Conservation (phyloP, 2,797 vertebrate genomes). For the Peromyscus nudipes region DNA sequence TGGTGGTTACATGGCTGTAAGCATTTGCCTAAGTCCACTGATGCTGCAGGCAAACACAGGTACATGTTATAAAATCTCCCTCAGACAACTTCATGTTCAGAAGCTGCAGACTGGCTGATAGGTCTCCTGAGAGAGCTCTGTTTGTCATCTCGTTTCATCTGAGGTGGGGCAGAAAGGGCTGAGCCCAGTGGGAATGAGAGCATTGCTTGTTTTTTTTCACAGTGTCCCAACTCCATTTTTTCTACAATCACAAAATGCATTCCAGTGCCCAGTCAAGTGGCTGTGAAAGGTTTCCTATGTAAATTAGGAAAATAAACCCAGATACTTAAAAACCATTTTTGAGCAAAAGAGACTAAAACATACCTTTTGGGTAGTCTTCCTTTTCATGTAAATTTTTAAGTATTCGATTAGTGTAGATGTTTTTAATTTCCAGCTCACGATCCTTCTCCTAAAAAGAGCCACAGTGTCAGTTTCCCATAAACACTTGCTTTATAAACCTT, state of each 20-base stretch:
- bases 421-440: slow-evolving; percentile 87
- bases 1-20: neutral
- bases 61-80: neutral
- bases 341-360: slow-evolving; percentile 52
- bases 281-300: neutral
- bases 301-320: slow-evolving; percentile 19
- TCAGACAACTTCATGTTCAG: neutral
- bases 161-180: neutral
- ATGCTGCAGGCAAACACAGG: neutral
- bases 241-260: neutral
- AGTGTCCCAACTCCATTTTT: neutral
- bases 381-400: slow-evolving; percentile 83
- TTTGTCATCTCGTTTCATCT: neutral
- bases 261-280: neutral
- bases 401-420: slow-evolving; percentile 90
- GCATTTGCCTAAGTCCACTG: neutral
- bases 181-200: neutral
- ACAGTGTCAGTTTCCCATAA: neutral
- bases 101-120: neutral
- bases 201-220: neutral
- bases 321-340: slow-evolving; percentile 36
- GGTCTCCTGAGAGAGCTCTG: neutral
- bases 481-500: neutral
- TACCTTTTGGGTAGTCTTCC: slow-evolving; percentile 79
- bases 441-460: slow-evolving; percentile 89